phyloP scores from a whole-genome alignment of 2,113 vertebrate genomes.

The Regulus satrapa region DNA sequence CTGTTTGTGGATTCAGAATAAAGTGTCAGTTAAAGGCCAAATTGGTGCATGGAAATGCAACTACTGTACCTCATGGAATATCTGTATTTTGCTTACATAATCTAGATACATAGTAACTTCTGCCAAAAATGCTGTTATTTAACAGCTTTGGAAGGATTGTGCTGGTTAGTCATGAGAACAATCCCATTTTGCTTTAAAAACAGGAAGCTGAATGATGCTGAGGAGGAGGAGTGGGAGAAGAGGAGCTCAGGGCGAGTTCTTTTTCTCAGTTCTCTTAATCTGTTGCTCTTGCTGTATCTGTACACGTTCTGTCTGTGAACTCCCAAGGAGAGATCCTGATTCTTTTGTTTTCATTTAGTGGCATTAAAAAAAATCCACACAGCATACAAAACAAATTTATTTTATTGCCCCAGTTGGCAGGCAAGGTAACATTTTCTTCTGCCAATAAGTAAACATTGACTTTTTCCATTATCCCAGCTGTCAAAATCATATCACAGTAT shows the following conservation, averaged over 20 bases:
- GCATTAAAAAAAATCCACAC: constrained; percentile 35
- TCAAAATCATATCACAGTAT: constrained; percentile 15
- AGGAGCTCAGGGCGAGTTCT: neutral
- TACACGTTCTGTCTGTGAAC: neutral
- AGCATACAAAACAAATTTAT: constrained; percentile 19
- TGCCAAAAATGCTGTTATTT: neutral
- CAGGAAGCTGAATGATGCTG: neutral
- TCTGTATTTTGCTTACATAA: neutral
- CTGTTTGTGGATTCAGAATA: neutral
- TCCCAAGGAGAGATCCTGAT: neutral
- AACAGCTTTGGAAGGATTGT: neutral
- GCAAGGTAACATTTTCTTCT: constrained; percentile 35
- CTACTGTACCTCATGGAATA: neutral
- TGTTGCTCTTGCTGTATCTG: neutral
- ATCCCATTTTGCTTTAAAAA: neutral
- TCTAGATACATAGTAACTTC: neutral
- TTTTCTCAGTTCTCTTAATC: neutral
- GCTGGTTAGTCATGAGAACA: neutral
- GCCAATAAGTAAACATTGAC: constrained; percentile 48
- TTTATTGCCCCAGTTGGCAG: constrained; percentile 47
- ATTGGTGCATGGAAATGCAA: neutral
- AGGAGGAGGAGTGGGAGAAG: constrained; percentile 7
- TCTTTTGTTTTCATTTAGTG: constrained; percentile 33
- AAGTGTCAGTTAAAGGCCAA: neutral
- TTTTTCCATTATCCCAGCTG: constrained; percentile 39